Evolutionary conservation across 2,888 invertebrate species (phyloP).

Genomic region (Monopis laevigella): DNA sequence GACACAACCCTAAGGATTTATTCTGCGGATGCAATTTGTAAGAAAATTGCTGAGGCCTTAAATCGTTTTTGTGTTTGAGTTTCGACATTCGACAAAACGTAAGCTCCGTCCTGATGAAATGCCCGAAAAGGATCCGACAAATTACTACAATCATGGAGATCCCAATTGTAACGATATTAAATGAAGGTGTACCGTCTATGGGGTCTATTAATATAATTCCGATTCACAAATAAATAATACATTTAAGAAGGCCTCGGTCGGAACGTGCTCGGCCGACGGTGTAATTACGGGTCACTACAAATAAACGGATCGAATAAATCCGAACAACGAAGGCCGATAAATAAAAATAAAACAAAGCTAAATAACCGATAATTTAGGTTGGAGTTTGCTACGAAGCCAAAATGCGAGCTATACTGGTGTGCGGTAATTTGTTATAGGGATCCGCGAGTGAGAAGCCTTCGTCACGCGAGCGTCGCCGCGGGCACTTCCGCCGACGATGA

Average conservation of each 20-base stretch:
- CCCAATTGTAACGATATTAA: slow-evolving; percentile 51
- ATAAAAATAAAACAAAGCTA: slow-evolving; percentile 58
- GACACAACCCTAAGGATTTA: slow-evolving; percentile 10
- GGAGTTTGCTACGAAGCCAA: slow-evolving; percentile 23
- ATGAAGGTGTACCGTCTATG: slow-evolving; percentile 54
- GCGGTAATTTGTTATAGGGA: slow-evolving; percentile 48
- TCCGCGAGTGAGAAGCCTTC: slow-evolving; percentile 17
- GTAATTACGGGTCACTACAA: slow-evolving; percentile 63
- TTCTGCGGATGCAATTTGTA: slow-evolving; percentile 30
- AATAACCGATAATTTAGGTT: slow-evolving; percentile 55
- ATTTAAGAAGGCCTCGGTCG: slow-evolving; percentile 49
- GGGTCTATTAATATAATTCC: slow-evolving; percentile 59
- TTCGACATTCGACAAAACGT: slow-evolving; percentile 24
- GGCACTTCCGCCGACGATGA: slow-evolving; percentile 21
- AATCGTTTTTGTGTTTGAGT: slow-evolving; percentile 33
- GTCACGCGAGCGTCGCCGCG: slow-evolving; percentile 43
- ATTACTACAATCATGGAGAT: slow-evolving; percentile 51
- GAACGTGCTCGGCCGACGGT: slow-evolving; percentile 42
- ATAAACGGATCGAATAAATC: slow-evolving; percentile 42
- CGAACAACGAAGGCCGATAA: slow-evolving; percentile 36
- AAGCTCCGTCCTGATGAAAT: slow-evolving; percentile 1
- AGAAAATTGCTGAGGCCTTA: slow-evolving; percentile 32
- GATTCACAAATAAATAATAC: slow-evolving; percentile 62
- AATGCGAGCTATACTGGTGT: no score
- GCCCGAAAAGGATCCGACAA: slow-evolving; percentile 21